These are phyloP conservation scores for Lepidocyrtoides sp. DNA, from an alignment of 2,888 invertebrate genomes.

Conservation along the genomic window DNA sequence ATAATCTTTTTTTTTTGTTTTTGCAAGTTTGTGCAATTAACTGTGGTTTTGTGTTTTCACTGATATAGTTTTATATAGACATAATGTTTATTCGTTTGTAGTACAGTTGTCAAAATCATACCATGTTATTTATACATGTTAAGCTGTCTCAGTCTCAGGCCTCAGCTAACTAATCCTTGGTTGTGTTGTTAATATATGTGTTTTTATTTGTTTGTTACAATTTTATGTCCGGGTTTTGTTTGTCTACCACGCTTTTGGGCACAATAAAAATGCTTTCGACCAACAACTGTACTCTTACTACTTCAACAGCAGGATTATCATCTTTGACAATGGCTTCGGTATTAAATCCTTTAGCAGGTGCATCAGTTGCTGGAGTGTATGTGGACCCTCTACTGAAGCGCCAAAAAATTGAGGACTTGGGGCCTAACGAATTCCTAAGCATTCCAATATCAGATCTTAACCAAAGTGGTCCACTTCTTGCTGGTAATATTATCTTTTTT, in stretches of 20 bases:
- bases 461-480: constrained; percentile 94
- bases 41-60: too few species aligned
- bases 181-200: background rate
- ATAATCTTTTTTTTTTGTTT: too few species aligned
- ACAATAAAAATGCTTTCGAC: background rate
- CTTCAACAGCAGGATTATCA: constrained; percentile 28
- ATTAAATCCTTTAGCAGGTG: constrained; percentile 66
- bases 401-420: constrained; percentile 85
- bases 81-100: too few species aligned
- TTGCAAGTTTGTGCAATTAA: too few species aligned
- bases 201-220: background rate
- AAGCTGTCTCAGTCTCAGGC: too few species aligned
- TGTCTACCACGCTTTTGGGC: constrained; percentile 45
- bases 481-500: constrained; percentile 88
- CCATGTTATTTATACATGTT: too few species aligned
- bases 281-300: background rate
- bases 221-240: constrained; percentile 32
- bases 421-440: constrained; percentile 88
- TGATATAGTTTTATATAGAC: too few species aligned
- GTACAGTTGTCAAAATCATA: too few species aligned
- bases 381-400: constrained; percentile 84
- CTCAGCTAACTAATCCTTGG: too few species aligned
- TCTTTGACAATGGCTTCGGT: constrained; percentile 49
- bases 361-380: constrained; percentile 74
- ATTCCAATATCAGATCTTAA: constrained; percentile 94